Evolutionary conservation across 2,113 vertebrate genomes (phyloP).

Genomic region (Picathartes gymnocephalus): DNA sequence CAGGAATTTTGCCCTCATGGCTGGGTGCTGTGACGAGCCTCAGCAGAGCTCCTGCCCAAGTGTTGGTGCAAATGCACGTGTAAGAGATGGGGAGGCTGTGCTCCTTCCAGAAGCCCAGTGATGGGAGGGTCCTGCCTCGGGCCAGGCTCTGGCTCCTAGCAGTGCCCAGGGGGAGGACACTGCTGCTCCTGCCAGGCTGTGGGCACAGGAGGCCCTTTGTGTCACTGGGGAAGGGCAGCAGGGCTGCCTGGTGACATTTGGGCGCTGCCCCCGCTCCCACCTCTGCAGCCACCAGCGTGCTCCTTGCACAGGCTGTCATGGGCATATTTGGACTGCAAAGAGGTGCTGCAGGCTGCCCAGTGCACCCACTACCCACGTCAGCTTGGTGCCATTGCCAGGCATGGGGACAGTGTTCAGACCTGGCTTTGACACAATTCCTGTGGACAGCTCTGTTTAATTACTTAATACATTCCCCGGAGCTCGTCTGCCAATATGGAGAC

Average conservation of each 20-base stretch:
- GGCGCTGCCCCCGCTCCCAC: background rate
- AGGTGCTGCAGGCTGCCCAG: background rate
- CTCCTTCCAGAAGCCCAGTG: background rate
- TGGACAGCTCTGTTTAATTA: background rate
- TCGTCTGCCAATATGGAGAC: background rate
- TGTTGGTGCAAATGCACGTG: background rate
- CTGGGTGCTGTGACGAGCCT: background rate
- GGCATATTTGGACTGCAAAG: background rate
- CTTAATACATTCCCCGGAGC: background rate
- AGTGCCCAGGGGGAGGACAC: background rate
- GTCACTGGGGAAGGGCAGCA: background rate
- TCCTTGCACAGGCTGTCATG: background rate
- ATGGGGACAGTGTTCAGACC: background rate
- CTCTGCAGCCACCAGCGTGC: background rate
- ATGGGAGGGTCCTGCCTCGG: rapidly evolving
- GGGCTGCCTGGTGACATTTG: conserved; percentile 8
- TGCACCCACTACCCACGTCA: background rate
- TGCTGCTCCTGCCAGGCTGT: rapidly evolving
- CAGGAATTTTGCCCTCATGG: background rate
- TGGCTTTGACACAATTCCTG: background rate
- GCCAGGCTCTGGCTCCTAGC: background rate
- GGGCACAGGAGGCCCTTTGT: conserved; percentile 4
- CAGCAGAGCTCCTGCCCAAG: background rate
- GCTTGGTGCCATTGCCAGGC: background rate
- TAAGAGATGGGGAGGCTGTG: background rate